These are phyloP conservation scores for Parauchenoglanis punctatus DNA, from an alignment of 2,797 vertebrate species.

Conservation along the genomic window DNA sequence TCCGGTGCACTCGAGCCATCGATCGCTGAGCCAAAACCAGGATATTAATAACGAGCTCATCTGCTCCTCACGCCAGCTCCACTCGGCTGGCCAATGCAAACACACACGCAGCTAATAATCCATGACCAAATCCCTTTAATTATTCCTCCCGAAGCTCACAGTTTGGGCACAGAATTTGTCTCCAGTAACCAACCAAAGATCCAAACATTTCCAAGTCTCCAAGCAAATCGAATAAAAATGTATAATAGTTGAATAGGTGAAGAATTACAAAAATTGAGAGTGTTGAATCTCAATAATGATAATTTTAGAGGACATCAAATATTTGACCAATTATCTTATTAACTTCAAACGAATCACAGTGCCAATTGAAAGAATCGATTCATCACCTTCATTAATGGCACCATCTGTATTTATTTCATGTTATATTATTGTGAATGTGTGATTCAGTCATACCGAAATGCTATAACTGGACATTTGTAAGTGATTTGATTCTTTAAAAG, in stretches of 20 bases:
- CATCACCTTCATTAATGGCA: neutral
- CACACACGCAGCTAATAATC: neutral
- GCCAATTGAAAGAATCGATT: neutral
- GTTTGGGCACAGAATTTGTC: neutral
- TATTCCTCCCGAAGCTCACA: neutral
- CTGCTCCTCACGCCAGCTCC: neutral
- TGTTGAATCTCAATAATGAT: neutral
- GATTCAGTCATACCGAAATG: neutral
- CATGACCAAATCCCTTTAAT: neutral
- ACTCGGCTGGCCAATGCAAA: neutral
- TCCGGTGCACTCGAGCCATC: neutral
- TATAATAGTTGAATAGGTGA: neutral
- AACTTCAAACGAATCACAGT: neutral
- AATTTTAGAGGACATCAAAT: neutral
- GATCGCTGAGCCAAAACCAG: neutral
- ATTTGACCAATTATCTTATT: neutral
- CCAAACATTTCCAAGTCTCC: neutral
- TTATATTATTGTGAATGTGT: neutral
- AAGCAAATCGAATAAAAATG: neutral
- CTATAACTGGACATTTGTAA: neutral
- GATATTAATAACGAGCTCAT: neutral
- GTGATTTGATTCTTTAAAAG: neutral
- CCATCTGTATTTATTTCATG: neutral
- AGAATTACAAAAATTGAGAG: neutral
- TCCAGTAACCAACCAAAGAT: neutral